A percentile compares a stretch with the other conserved stretches of the same genome.
Conservation (phyloP, 2,113 vertebrate species). For the Paralichthys olivaceus region DNA sequence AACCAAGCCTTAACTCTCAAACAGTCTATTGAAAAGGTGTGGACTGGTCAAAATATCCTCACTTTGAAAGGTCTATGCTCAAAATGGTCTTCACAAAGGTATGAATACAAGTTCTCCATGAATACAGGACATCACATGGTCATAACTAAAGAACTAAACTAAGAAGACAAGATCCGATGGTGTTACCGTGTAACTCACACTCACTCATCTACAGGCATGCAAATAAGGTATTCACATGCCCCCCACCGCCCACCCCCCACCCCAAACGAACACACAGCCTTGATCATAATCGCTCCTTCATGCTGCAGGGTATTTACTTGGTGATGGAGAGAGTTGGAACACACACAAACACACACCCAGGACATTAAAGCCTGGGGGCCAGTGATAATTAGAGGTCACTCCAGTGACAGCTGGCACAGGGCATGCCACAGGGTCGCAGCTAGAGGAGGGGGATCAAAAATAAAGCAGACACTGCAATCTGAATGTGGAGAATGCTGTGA, state of each 20-base stretch:
- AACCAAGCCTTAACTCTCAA: too few species aligned
- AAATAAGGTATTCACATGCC: conserved; percentile 28
- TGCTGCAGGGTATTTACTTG: conserved; percentile 64
- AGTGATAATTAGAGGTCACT: conserved; percentile 72
- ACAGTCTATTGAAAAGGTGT: too few species aligned
- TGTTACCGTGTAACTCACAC: not conserved
- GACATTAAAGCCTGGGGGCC: conserved; percentile 66
- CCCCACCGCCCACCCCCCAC: not conserved
- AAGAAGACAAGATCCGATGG: too few species aligned
- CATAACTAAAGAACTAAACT: too few species aligned
- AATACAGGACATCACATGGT: too few species aligned
- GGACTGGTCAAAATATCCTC: too few species aligned
- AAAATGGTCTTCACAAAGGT: too few species aligned
- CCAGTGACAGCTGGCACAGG: conserved; percentile 63
- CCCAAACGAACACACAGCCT: conserved; percentile 36
- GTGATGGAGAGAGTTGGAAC: conserved; percentile 62
- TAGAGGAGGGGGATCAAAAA: conserved; percentile 17
- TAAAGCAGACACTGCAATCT: conserved; percentile 16
- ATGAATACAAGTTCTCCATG: too few species aligned
- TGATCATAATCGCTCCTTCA: conserved; percentile 46
- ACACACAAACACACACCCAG: conserved; percentile 66
- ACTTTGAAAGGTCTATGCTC: too few species aligned
- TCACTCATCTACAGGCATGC: conserved; percentile 12
- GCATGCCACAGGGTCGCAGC: conserved; percentile 32
- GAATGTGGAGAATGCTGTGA: conserved; percentile 45